Evolutionary conservation across 2,113 vertebrate species (phyloP).

Genomic region (Albula glossodonta): DNA sequence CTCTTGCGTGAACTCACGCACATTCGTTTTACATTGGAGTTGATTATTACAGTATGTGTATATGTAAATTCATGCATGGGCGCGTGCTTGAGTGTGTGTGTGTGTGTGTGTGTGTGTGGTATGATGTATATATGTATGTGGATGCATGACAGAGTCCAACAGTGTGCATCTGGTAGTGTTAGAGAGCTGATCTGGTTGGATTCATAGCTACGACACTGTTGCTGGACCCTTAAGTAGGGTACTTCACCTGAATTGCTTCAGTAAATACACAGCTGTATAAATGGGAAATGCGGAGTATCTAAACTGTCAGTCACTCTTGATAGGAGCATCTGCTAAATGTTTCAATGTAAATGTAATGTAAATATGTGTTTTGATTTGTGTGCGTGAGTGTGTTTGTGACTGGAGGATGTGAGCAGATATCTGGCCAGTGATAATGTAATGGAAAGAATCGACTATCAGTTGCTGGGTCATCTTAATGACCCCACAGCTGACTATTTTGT

Average conservation of each 20-base stretch:
- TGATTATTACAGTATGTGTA: slow-evolving; percentile 36
- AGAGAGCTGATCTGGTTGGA: too few species aligned
- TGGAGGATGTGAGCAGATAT: slow-evolving; percentile 51
- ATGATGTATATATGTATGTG: not conserved
- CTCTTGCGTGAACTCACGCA: slow-evolving; percentile 21
- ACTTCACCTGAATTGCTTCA: too few species aligned
- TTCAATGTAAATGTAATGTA: not conserved
- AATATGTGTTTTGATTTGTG: slow-evolving; percentile 15
- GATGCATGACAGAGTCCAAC: too few species aligned
- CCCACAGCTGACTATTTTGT: slow-evolving; percentile 53
- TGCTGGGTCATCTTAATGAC: slow-evolving; percentile 64
- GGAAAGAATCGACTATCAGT: slow-evolving; percentile 47
- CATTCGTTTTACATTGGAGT: slow-evolving; percentile 13
- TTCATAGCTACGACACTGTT: too few species aligned
- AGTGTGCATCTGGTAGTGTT: too few species aligned
- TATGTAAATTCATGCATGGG: not conserved
- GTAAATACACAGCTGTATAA: too few species aligned
- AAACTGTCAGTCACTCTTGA: too few species aligned
- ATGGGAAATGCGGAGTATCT: too few species aligned
- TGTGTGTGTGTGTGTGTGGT: slow-evolving; percentile 22
- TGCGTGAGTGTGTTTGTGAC: slow-evolving; percentile 21
- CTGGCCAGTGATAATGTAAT: slow-evolving; percentile 50
- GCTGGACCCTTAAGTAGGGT: too few species aligned
- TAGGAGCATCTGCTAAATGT: too few species aligned
- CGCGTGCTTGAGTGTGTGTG: slow-evolving; percentile 34